Evolutionary conservation across 2,113 vertebrate genomes (phyloP).

Genomic region (Myodes glareolus): DNA sequence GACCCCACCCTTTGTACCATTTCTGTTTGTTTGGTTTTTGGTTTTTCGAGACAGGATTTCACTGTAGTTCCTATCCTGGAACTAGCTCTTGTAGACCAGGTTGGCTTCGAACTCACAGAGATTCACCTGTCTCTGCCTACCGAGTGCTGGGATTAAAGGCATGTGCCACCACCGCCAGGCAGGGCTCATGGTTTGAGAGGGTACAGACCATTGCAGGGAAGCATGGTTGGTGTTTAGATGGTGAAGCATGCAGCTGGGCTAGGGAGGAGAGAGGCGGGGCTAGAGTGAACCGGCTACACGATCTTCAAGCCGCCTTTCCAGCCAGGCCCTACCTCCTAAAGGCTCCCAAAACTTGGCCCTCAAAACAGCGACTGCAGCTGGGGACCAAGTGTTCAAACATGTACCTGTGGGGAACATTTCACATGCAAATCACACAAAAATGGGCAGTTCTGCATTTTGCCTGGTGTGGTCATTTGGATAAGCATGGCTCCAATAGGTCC

Average conservation of each 20-base stretch:
- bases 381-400: not conserved
- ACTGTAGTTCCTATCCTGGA: not conserved
- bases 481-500: not conserved
- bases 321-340: not conserved
- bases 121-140: too few relatives aligned
- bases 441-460: not conserved
- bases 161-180: too few relatives aligned
- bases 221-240: not conserved
- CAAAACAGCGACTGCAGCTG: not conserved
- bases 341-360: not conserved
- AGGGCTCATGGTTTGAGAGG: not conserved
- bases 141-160: too few relatives aligned
- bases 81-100: too few relatives aligned
- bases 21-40: too few relatives aligned
- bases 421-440: not conserved
- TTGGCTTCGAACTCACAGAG: too few relatives aligned
- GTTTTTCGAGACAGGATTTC: not conserved
- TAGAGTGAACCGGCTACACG: not conserved
- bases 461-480: not conserved
- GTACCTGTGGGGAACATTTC: not conserved
- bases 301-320: not conserved
- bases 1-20: too few relatives aligned
- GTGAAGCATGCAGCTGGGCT: not conserved
- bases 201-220: not conserved
- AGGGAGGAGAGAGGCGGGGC: not conserved